phyloP scores from a whole-genome alignment of 2,888 invertebrate species.

The Agonopterix alstromeriana region DNA sequence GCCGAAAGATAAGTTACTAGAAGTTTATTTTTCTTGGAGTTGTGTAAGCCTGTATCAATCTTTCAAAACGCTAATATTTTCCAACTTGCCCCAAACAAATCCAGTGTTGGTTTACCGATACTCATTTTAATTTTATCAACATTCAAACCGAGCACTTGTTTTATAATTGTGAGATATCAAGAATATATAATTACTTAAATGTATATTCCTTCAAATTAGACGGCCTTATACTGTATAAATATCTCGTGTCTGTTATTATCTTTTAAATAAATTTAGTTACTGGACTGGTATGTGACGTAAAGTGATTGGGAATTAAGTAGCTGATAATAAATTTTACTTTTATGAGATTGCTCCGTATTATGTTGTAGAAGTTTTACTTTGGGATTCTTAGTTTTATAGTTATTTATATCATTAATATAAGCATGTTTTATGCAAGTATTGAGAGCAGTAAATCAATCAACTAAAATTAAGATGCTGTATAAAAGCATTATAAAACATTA shows the following conservation, averaged over 20 bases:
- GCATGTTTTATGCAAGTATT: too few relatives aligned
- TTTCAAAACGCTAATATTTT: too few relatives aligned
- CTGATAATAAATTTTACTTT: constrained; percentile 26
- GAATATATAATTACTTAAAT: constrained; percentile 42
- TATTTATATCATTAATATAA: too few relatives aligned
- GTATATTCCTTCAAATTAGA: constrained; percentile 38
- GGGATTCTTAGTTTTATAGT: too few relatives aligned
- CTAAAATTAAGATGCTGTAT: too few relatives aligned
- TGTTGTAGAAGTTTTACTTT: background rate
- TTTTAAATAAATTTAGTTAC: constrained; percentile 23
- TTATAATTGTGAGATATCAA: constrained; percentile 29
- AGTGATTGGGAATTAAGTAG: constrained; percentile 32
- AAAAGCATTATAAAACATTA: too few relatives aligned
- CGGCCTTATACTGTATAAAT: constrained; percentile 23
- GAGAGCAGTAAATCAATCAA: too few relatives aligned
- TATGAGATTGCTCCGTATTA: constrained; percentile 8
- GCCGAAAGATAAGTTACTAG: too few relatives aligned
- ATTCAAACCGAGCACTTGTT: constrained; percentile 32
- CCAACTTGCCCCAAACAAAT: constrained; percentile 17
- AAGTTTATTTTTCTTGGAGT: too few relatives aligned
- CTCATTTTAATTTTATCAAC: constrained; percentile 45
- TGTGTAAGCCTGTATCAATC: too few relatives aligned
- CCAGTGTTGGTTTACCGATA: constrained; percentile 28
- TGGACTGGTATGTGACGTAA: constrained; percentile 16
- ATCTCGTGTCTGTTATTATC: constrained; percentile 23